Percentiles rank a stretch among this genome's conserved stretches.
Evolutionary conservation across 2,797 vertebrate genomes (phyloP).

Genomic region (Enteromius thamalakanensis): DNA sequence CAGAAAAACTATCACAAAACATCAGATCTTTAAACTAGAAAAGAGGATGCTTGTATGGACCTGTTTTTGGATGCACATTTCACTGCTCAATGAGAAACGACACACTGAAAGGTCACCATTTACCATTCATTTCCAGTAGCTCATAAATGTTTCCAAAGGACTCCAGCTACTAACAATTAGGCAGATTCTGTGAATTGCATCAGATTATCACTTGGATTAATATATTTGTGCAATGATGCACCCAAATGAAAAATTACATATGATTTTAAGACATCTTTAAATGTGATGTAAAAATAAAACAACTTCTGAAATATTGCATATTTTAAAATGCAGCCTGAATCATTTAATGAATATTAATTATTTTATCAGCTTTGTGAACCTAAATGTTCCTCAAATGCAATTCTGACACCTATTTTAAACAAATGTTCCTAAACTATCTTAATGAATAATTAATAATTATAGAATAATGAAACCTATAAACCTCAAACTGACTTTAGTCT

Average conservation of each 20-base stretch:
- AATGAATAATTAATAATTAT: neutral
- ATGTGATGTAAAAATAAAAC: neutral
- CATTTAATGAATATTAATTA: neutral
- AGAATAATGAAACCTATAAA: neutral
- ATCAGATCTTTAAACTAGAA: neutral
- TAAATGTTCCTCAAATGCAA: neutral
- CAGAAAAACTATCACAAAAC: neutral
- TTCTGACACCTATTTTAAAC: neutral
- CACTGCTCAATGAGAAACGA: neutral
- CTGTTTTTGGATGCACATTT: neutral
- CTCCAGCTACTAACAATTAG: neutral
- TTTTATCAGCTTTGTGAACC: neutral
- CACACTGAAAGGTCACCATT: constrained; percentile 18
- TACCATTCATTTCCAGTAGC: neutral
- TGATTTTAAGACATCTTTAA: neutral
- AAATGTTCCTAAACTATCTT: neutral
- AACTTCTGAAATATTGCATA: neutral
- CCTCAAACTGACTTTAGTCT: neutral
- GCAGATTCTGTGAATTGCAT: neutral
- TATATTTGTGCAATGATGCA: neutral
- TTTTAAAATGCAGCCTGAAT: neutral
- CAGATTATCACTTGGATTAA: neutral
- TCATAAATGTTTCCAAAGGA: neutral
- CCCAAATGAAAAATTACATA: neutral
- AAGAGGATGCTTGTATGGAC: neutral